Evolutionary conservation across 2,797 vertebrate genomes (phyloP).

Genomic region (Anguilla marmorata): DNA sequence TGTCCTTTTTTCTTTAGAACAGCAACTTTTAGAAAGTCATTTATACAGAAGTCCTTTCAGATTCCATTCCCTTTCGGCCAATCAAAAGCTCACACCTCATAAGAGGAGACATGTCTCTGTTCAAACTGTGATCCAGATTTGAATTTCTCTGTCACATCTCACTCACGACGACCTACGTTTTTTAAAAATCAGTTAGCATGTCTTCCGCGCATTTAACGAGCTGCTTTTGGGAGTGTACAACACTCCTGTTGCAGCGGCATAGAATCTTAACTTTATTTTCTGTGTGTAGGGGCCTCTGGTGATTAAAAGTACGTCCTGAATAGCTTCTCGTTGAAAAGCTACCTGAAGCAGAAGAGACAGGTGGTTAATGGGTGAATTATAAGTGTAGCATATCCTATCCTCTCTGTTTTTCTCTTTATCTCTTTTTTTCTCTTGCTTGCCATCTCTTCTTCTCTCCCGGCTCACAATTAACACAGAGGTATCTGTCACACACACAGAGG

Average conservation of each 20-base stretch:
- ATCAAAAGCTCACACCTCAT: background rate
- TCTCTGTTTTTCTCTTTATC: background rate
- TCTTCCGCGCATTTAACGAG: constrained; percentile 35
- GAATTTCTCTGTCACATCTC: background rate
- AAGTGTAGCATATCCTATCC: background rate
- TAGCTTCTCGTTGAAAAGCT: background rate
- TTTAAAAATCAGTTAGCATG: background rate
- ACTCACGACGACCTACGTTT: background rate
- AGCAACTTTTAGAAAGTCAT: background rate
- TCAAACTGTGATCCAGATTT: background rate
- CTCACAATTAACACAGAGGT: background rate
- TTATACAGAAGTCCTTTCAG: background rate
- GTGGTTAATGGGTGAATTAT: constrained; percentile 21
- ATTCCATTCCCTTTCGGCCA: background rate
- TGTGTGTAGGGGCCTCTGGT: background rate
- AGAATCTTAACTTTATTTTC: background rate
- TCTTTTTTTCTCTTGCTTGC: background rate
- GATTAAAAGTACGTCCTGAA: background rate
- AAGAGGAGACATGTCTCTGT: background rate
- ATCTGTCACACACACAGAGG: background rate
- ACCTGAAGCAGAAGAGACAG: constrained; percentile 18
- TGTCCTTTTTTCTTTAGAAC: background rate
- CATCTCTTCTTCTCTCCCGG: background rate
- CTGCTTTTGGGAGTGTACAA: constrained; percentile 30
- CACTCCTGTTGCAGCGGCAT: background rate